phyloP scores from a whole-genome alignment of 2,797 vertebrate species.

The Pseudochirops corinnae region DNA sequence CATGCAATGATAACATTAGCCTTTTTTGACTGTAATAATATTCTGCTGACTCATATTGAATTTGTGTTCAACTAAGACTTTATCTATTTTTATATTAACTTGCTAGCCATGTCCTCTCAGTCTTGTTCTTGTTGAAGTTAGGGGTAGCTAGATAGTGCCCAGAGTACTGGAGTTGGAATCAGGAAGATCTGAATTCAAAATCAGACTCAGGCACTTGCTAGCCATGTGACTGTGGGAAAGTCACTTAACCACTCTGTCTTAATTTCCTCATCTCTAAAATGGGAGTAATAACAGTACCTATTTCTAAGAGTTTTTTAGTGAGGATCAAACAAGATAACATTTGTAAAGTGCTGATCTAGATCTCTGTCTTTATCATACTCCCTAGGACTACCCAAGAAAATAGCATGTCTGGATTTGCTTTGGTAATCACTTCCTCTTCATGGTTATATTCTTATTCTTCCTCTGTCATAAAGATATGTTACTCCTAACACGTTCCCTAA shows the following conservation, averaged over 20 bases:
- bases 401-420: not conserved
- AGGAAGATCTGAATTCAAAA: no score
- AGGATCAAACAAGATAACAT: no score
- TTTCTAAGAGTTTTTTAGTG: not conserved
- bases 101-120: not conserved
- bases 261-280: not conserved
- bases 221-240: rapidly evolving
- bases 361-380: not conserved
- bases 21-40: not conserved
- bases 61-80: not conserved
- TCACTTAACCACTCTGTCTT: not conserved
- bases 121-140: not conserved
- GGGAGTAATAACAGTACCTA: not conserved
- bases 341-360: not conserved
- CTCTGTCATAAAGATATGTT: not conserved
- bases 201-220: rapidly evolving
- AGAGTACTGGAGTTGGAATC: not conserved
- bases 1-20: not conserved
- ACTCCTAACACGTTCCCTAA: not conserved
- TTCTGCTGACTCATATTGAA: not conserved
- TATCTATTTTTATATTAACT: not conserved
- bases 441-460: not conserved
- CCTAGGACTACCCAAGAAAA: not conserved
- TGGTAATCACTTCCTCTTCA: not conserved
- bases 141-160: not conserved